Evolutionary conservation across 2,113 vertebrate species (phyloP).

Genomic region (Caretta caretta): DNA sequence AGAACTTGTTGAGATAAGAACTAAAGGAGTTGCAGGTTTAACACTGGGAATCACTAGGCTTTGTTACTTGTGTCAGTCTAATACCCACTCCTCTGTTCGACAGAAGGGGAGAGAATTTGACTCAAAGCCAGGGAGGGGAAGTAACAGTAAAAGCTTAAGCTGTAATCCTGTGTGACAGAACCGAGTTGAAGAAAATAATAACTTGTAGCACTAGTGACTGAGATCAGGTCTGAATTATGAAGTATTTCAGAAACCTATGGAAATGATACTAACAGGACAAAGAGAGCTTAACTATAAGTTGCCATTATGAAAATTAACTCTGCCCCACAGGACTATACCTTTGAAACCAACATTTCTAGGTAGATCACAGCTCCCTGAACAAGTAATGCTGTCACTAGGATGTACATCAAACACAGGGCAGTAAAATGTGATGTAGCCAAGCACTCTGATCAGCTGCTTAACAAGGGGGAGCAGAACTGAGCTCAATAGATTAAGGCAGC

Average conservation of each 20-base stretch:
- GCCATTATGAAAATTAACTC: not conserved
- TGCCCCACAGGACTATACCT: not conserved
- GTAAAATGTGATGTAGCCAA: not conserved
- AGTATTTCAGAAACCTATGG: not conserved
- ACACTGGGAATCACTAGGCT: not conserved
- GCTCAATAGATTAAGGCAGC: not conserved
- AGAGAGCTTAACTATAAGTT: not conserved
- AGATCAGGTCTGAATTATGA: not conserved
- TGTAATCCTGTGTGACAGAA: rapidly evolving
- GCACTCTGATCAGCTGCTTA: not conserved
- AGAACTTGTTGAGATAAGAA: not conserved
- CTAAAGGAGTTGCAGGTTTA: not conserved
- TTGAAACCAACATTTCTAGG: not conserved
- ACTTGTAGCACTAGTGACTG: not conserved
- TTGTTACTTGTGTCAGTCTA: not conserved
- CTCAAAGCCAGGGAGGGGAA: not conserved
- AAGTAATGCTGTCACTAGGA: not conserved
- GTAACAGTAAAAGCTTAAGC: not conserved
- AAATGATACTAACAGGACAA: not conserved
- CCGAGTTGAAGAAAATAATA: not conserved
- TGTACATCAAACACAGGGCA: not conserved
- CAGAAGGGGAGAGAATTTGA: not conserved
- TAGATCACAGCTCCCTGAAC: not conserved
- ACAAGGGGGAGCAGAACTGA: not conserved
- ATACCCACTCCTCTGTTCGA: not conserved